Conservation (phyloP, 2,888 invertebrate species). For the Acrobasis repandana region DNA sequence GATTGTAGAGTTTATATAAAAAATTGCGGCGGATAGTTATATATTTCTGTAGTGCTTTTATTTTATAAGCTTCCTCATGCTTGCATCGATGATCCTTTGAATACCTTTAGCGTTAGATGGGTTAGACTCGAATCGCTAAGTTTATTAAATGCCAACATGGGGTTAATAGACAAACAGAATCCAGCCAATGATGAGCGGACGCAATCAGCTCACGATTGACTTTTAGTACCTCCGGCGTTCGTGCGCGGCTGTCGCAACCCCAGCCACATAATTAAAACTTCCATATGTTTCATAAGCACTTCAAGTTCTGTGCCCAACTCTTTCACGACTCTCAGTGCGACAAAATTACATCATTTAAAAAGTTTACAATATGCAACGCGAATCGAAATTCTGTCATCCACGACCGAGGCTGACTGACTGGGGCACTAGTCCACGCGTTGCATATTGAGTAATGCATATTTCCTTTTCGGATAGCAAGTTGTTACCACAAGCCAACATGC, state of each 20-base stretch:
- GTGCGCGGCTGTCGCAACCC: slow-evolving; percentile 9
- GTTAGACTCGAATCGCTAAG: slow-evolving; percentile 6
- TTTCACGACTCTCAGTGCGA: slow-evolving; percentile 10
- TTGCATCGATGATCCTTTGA: not conserved
- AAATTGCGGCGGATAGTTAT: too few relatives aligned
- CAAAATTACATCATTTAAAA: slow-evolving; percentile 29
- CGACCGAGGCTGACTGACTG: slow-evolving; percentile 28
- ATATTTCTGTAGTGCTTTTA: too few relatives aligned
- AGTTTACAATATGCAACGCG: slow-evolving; percentile 27
- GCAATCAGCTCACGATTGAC: slow-evolving; percentile 42
- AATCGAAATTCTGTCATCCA: slow-evolving; percentile 31
- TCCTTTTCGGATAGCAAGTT: slow-evolving; percentile 29
- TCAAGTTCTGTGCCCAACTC: not conserved
- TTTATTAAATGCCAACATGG: slow-evolving; percentile 40
- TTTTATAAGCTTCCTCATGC: too few relatives aligned
- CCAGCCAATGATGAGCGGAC: slow-evolving; percentile 35
- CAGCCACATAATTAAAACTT: slow-evolving; percentile 18
- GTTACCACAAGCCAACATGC: slow-evolving; percentile 17
- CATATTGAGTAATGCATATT: slow-evolving; percentile 30
- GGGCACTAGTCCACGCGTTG: slow-evolving; percentile 27
- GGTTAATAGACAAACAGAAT: slow-evolving; percentile 45
- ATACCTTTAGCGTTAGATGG: not conserved
- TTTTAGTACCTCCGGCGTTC: slow-evolving; percentile 32
- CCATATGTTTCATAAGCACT: slow-evolving; percentile 13
- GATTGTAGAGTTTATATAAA: too few relatives aligned